Base-by-base conservation (phyloP, 2,113 vertebrate genomes). In the Centropus bengalensis region DNA sequence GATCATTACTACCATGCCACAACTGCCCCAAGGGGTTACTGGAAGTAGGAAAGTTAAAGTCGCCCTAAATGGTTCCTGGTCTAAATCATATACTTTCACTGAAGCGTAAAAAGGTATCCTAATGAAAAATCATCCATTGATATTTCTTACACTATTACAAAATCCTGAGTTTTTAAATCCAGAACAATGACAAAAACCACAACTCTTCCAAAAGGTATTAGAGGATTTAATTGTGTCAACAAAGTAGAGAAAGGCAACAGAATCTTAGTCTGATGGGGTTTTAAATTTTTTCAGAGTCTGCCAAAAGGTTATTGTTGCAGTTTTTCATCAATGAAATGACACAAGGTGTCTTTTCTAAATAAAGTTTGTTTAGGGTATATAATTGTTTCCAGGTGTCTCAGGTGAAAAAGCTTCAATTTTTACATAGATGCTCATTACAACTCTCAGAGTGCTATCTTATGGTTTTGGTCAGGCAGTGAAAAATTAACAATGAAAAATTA, bases 321-420 rank as follows among this genome's bases (percentile, higher is more conserved):
- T 10, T 79, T 27, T 67, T 55, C 9, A 3, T 44, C 19, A 67
- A 8, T 42, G 16, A 71, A 67, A 82, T 27, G 42, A 89, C 45
- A 4, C 0, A 1, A 59, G 3, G 1, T 15, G 5, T 2, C 10
- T 56, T 63, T 40, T 45, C 9, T 26, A 58, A 85, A 67, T 63
- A 26, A n/a, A 30, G 4, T 71, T 82, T 45, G 2, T 36, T 84
- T 19, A 51, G 12, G 13, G 10, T 55, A 30, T n/a, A 67, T 36
- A 82, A 30, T 8, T 19, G 1, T 71, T 12, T 66, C 33, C 42
- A 55, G 15, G 6, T 84, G 91, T 78, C 45, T 74, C 22, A 74
- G 58, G 10, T 36, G 20, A 70, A 83, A 91, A 49, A 30, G 1
- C 3, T 18, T 79, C 9, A n/a, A 7, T 27, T 58, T 89, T 49